phyloP scores from a whole-genome alignment of 2,797 vertebrate genomes.

The Cossypha heuglini region DNA sequence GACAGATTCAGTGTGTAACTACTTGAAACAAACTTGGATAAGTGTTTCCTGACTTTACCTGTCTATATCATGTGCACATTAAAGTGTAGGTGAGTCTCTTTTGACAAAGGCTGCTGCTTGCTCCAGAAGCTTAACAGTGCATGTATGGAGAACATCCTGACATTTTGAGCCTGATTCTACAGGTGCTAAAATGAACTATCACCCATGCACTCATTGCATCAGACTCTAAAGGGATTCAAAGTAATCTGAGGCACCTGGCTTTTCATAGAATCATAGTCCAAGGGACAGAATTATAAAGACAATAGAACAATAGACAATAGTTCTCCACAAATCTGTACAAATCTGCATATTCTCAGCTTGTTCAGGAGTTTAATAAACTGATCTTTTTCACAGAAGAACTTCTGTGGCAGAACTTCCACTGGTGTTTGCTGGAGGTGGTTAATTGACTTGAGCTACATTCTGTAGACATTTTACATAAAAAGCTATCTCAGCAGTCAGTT shows the following conservation, averaged over 20 bases:
- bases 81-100: not conserved
- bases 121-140: not conserved
- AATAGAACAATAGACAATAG: not conserved
- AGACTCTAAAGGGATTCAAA: not conserved
- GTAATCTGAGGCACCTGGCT: not conserved
- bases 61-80: not conserved
- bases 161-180: not conserved
- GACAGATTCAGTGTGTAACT: not conserved
- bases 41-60: not conserved
- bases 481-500: not conserved
- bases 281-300: not conserved
- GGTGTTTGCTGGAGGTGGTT: not conserved
- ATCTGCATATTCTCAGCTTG: not conserved
- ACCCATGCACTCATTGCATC: not conserved
- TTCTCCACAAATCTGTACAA: not conserved
- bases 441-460: not conserved
- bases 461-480: not conserved
- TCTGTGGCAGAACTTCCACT: not conserved
- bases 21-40: not conserved
- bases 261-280: not conserved
- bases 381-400: not conserved
- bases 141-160: not conserved
- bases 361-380: not conserved
- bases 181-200: not conserved
- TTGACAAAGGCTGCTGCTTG: not conserved